Base-by-base conservation (phyloP, 1,140 invertebrate genomes). In the Notospermus geniculatus region DNA sequence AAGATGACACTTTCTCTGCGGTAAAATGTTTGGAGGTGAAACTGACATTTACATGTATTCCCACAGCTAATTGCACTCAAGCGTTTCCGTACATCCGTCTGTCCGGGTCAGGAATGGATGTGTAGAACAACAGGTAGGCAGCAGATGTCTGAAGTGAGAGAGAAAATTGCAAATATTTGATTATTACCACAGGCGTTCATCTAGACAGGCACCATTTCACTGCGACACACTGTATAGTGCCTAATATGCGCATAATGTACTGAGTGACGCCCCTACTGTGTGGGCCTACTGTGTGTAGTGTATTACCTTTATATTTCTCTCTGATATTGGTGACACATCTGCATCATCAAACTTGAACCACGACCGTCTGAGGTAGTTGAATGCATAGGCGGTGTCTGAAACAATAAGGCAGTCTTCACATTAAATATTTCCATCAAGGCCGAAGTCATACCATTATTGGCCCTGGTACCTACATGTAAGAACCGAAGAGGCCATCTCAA, bases 271-370 rank as follows among this genome's bases (percentile, higher is more conserved):
- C n/a, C 25, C 46, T n/a, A 4, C 4, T 50, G 25, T 7, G 9
- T 7, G n/a, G n/a, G n/a, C n/a, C n/a, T n/a, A n/a, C n/a, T n/a
- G n/a, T n/a, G n/a, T n/a, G n/a, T n/a, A n/a, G n/a, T n/a, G n/a
- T n/a, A 57, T 68, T 65, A 82, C 81, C 72, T 79, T 87, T 1
- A 94, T 89, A 73, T 88, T 85, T 41, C 81, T 85, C 2, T 82
- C 69, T 1, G 86, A 84, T 43, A 93, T 87, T 68, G 89, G 87
- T 2, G 86, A 86, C 4, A 95, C 91, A 36, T 89, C 86, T 65
- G 91, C 87, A 77, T 96, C 93, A 81, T 95, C 92, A 81, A 89
- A 96, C 75, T 93, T 93, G 81, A 88, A 91, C 93, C 93, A 96
- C 73, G 86, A 88, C 75, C 85, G 81, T 46, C 83, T 81, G 30